Evolutionary conservation across 2,888 invertebrate genomes (phyloP), one percentile per base, ranked within the genome.

Genomic region (Ectemnius continuus): DNA sequence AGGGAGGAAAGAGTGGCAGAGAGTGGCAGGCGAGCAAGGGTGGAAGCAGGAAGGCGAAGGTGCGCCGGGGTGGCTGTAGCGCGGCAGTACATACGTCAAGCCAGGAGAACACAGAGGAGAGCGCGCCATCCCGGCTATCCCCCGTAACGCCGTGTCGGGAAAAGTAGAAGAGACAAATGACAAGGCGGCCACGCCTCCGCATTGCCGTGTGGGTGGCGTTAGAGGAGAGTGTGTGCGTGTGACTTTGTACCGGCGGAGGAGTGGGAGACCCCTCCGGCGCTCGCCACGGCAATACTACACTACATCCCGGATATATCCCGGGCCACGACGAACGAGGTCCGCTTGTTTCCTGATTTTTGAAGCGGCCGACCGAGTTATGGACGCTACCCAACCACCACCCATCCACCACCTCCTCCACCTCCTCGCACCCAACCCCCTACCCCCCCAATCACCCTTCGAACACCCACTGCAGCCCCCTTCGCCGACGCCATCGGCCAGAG

Each of bases 121-220:
- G 83, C 83, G 83, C 87, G 86, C 86, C 87, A 85, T 86, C 85
- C 83, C 82, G 75, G 78, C 77, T 77, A 79, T 82, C 77, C 81
- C 73, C 82, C 36, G 36, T 75, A 77, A 82, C 81, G 79, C 80
- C 80, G 36, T 36, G 36, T 74, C 84, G 80, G 81, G 75, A 81
- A 83, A 83, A 82, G 85, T 84, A 81, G 78, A 76, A 77, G 86
- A 87, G 88, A 88, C 88, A 87, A 88, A 88, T 88, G 88, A 88
- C 84, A 83, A 84, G 81, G 73, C 82, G 81, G 83, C 87, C 88
- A 88, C 88, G 88, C 88, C 89, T 79, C 83, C 70, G 65, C 72
- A 76, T 74, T 78, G 84, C 76, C 84, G 83, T 75, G 76, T 83
- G 87, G 88, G 88, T 16, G 52, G 14, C 89, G 89, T 88, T 80